phyloP scores from a whole-genome alignment of 2,113 vertebrate species.

The Ctenodactylus gundi region DNA sequence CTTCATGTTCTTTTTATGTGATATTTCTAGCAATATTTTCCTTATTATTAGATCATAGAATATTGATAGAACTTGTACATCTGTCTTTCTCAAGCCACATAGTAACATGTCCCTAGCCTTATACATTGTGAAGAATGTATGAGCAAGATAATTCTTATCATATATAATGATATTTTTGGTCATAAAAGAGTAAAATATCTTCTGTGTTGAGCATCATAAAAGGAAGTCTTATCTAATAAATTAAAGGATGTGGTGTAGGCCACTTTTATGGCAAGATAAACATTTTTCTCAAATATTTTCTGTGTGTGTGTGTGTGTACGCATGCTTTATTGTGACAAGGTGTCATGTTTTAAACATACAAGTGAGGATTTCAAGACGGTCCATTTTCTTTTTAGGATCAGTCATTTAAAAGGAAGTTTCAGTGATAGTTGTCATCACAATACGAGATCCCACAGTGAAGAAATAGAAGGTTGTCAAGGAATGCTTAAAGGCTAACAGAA shows the following conservation, averaged over 20 bases:
- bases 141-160: conserved; percentile 31
- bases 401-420: not conserved
- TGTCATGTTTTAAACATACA: not conserved
- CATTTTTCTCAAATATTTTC: not conserved
- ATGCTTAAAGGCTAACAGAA: not conserved
- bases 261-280: not conserved
- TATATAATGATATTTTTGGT: not conserved
- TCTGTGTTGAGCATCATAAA: not conserved
- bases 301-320: not conserved
- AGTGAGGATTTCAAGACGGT: not conserved
- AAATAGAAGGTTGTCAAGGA: not conserved
- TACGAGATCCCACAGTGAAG: not conserved
- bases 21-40: not conserved
- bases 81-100: conserved; percentile 23
- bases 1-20: not conserved
- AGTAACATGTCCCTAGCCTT: conserved; percentile 26
- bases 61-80: not conserved
- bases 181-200: conserved; percentile 28
- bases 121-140: conserved; percentile 19
- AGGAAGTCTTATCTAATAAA: conserved; percentile 5
- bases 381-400: not conserved
- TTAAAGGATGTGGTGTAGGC: not conserved
- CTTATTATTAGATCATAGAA: not conserved
- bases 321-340: not conserved
- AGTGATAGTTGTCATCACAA: not conserved